These are phyloP conservation scores for Lycocerus yunnanus DNA, from an alignment of 2,888 invertebrate species.

Conservation along the genomic window DNA sequence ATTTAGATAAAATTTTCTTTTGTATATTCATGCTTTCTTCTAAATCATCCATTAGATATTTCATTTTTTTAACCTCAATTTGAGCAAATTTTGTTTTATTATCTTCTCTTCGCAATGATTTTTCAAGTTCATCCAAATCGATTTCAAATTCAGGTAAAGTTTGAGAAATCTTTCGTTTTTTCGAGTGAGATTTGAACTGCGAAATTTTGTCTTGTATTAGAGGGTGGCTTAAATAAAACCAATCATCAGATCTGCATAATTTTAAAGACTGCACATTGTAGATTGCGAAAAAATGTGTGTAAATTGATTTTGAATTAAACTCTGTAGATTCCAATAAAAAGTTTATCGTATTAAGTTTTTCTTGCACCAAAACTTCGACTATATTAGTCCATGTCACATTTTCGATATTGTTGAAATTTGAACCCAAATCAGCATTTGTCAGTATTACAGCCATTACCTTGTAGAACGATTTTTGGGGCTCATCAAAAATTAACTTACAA, in stretches of 20 bases:
- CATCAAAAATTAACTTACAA: constrained; percentile 59
- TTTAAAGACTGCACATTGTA: constrained; percentile 62
- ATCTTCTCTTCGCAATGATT: constrained; percentile 14
- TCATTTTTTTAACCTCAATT: constrained; percentile 42
- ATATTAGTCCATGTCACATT: constrained; percentile 61
- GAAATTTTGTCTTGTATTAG: constrained; percentile 55
- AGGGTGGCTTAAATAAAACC: constrained; percentile 61
- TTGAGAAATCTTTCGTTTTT: constrained; percentile 13
- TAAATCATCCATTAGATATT: constrained; percentile 47
- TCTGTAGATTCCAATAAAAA: constrained; percentile 41
- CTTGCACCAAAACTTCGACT: constrained; percentile 60
- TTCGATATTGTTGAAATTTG: constrained; percentile 55
- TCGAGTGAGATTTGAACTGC: constrained; percentile 4
- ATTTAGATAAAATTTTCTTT: constrained; percentile 42
- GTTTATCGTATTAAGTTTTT: constrained; percentile 59
- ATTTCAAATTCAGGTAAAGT: constrained; percentile 20
- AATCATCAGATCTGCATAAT: constrained; percentile 60
- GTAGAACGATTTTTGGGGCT: constrained; percentile 58
- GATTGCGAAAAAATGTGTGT: constrained; percentile 56
- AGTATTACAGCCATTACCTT: constrained; percentile 56
- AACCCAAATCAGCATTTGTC: constrained; percentile 52
- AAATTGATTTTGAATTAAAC: constrained; percentile 43
- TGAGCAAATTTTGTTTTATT: constrained; percentile 15
- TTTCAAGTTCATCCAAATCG: constrained; percentile 34
- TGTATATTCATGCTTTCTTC: constrained; percentile 49